phyloP scores from a whole-genome alignment of 1,140 invertebrate species.

The Thalassaphorura encarpata region DNA sequence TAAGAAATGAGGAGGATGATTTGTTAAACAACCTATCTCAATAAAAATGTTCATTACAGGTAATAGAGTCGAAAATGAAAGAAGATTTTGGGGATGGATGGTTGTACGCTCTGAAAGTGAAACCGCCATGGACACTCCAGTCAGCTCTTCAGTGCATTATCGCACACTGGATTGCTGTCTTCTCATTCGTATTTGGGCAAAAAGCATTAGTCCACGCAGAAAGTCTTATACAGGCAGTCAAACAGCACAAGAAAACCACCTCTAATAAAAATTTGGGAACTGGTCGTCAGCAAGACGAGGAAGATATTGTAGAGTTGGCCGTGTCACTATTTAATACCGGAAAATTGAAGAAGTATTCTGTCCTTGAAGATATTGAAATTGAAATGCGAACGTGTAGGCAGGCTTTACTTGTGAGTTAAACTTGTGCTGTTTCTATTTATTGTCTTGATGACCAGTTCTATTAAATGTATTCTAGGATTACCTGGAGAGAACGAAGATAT shows the following conservation, averaged over 20 bases:
- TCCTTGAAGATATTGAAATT: conserved; percentile 10
- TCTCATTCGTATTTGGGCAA: conserved; percentile 22
- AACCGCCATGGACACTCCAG: conserved; percentile 22
- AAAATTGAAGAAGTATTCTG: not conserved
- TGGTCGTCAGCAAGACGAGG: not conserved
- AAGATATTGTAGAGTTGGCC: conserved; percentile 11
- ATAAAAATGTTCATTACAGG: no score
- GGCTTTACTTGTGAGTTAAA: not conserved
- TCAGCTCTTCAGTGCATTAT: conserved; percentile 19
- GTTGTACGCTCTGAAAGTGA: conserved; percentile 14
- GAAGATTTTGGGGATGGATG: conserved; percentile 27
- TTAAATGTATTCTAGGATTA: not conserved
- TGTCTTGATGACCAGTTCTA: no score
- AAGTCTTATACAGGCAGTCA: no score
- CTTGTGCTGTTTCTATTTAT: not conserved
- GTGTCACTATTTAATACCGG: conserved; percentile 10
- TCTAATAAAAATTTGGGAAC: no score
- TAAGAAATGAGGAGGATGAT: no score
- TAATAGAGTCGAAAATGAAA: conserved; percentile 27
- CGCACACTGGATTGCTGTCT: conserved; percentile 26
- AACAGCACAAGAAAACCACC: no score
- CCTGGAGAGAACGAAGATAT: not conserved
- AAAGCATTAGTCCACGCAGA: not conserved
- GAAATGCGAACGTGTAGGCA: conserved; percentile 13
- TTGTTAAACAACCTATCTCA: no score